phyloP scores from a whole-genome alignment of 2,888 invertebrate species.

The Cyrtodaria siliqua region DNA sequence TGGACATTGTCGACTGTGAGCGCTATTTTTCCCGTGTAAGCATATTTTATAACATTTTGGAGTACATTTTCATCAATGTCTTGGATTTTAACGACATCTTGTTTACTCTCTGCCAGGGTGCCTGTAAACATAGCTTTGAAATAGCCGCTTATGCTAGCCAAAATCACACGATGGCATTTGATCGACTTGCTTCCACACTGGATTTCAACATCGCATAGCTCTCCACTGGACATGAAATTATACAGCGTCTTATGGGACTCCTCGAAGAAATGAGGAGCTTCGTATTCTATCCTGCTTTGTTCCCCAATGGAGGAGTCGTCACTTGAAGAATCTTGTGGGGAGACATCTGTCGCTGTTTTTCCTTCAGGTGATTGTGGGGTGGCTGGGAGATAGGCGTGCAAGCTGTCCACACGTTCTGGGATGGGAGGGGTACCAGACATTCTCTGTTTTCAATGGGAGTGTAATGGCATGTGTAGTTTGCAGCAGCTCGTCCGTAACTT shows the following conservation, averaged over 20 bases:
- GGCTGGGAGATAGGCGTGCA: conserved; percentile 9
- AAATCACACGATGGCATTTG: conserved; percentile 86
- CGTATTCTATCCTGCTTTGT: conserved; percentile 37
- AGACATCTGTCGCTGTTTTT: not conserved
- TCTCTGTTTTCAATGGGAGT: no score
- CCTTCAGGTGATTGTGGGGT: not conserved
- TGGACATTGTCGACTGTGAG: conserved; percentile 86
- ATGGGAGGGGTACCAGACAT: conserved; percentile 53
- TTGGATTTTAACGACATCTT: conserved; percentile 80
- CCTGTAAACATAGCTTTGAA: conserved; percentile 87
- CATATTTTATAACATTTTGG: conserved; percentile 85
- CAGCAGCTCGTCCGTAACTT: no score
- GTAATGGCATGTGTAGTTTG: no score
- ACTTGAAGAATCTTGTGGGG: not conserved
- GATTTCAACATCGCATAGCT: conserved; percentile 85
- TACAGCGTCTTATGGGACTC: conserved; percentile 74
- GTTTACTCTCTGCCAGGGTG: conserved; percentile 84
- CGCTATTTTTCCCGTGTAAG: conserved; percentile 86
- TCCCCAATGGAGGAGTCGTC: not conserved
- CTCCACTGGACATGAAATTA: conserved; percentile 77
- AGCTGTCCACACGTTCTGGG: conserved; percentile 49
- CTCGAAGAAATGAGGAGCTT: conserved; percentile 56
- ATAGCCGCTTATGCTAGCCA: conserved; percentile 86
- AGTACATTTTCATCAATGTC: conserved; percentile 85
- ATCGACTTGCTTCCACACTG: conserved; percentile 76